Evolutionary conservation across 2,888 invertebrate species (phyloP).

Genomic region (Amphiduros pacificus): DNA sequence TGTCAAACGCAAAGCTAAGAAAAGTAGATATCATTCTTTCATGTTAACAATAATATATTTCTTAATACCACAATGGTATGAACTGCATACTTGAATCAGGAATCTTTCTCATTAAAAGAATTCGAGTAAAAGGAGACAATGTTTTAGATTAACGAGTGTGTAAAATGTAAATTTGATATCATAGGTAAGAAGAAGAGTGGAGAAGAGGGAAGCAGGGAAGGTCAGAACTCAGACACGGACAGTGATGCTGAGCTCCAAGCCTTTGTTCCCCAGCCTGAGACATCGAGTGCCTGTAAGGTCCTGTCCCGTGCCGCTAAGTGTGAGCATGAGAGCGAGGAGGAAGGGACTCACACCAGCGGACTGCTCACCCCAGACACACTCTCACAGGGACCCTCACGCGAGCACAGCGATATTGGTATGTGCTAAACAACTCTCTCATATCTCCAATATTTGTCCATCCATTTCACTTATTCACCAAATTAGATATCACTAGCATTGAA

Average conservation of each 20-base stretch:
- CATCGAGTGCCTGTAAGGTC: neutral
- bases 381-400: slow-evolving; percentile 7
- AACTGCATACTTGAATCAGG: neutral
- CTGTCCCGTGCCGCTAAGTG: neutral
- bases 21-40: slow-evolving; percentile 10
- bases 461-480: no score
- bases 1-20: slow-evolving; percentile 32
- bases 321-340: slow-evolving; percentile 7
- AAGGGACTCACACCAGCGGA: neutral
- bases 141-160: neutral
- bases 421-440: no score
- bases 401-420: slow-evolving; percentile 6
- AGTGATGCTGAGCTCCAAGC: slow-evolving; percentile 15
- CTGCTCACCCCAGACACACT: slow-evolving; percentile 8
- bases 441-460: no score
- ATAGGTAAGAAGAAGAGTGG: slow-evolving; percentile 6
- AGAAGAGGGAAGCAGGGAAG: no score
- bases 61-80: no score
- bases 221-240: neutral
- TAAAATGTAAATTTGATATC: neutral
- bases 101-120: neutral
- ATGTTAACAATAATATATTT: no score
- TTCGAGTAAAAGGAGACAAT: neutral
- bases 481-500: no score
- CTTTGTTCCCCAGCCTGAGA: slow-evolving; percentile 1